Evolutionary conservation across 2,888 invertebrate species (phyloP).

Genomic region (Melinopterus prodromus): DNA sequence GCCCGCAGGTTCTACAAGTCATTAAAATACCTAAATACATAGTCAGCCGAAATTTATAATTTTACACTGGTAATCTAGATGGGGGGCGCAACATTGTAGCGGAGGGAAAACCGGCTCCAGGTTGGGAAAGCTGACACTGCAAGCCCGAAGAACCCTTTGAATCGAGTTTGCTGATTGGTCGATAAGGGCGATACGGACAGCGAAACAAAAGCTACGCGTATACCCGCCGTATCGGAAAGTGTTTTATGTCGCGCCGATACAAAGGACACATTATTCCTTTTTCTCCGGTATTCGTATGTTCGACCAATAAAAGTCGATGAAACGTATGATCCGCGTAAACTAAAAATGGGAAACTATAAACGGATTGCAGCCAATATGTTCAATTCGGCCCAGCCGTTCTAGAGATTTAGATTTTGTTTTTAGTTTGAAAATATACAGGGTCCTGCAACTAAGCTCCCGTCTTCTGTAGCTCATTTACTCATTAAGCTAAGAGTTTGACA

Average conservation of each 20-base stretch:
- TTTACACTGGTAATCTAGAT: conserved; percentile 50
- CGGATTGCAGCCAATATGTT: no score
- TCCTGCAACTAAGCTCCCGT: no score
- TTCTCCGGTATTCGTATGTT: background rate
- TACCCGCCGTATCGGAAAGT: conserved; percentile 51
- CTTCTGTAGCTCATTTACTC: no score
- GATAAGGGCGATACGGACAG: conserved; percentile 48
- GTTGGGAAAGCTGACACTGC: conserved; percentile 50
- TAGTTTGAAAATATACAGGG: no score
- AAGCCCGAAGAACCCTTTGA: conserved; percentile 52
- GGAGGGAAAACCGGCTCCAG: conserved; percentile 26
- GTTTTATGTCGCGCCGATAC: conserved; percentile 46
- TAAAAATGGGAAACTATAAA: no score
- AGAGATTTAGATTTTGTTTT: no score
- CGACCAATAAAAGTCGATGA: background rate
- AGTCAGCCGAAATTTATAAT: conserved; percentile 52
- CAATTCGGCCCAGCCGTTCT: no score
- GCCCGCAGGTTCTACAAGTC: conserved; percentile 19
- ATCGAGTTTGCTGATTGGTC: conserved; percentile 54
- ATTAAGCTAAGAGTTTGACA: no score
- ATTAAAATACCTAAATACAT: conserved; percentile 45
- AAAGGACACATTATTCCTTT: conserved; percentile 28
- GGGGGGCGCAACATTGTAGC: conserved; percentile 36
- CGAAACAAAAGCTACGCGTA: conserved; percentile 53
- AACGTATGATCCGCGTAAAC: no score